phyloP scores from a whole-genome alignment of 2,113 vertebrate genomes.

The Tychaedon coryphoeus region DNA sequence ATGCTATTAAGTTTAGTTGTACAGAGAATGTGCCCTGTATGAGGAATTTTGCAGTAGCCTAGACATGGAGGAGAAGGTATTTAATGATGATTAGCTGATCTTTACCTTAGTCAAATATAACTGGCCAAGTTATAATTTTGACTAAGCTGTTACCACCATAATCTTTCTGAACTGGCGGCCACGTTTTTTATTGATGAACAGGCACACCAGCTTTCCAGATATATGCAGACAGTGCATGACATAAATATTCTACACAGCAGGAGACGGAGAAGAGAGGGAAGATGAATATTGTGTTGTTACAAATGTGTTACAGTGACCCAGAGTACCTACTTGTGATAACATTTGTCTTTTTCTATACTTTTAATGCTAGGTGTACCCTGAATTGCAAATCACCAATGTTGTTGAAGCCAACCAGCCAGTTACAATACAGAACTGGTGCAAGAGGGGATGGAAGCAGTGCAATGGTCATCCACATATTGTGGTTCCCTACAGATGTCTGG shows the following conservation, averaged over 20 bases:
- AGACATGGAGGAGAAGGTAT: background rate
- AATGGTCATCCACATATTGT: constrained; percentile 90
- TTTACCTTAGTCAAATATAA: background rate
- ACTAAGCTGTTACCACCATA: background rate
- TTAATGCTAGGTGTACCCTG: constrained; percentile 87
- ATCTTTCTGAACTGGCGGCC: background rate
- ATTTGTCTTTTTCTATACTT: background rate
- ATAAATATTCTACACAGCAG: background rate
- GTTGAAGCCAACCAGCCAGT: constrained; percentile 97
- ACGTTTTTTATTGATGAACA: background rate
- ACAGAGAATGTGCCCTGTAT: background rate
- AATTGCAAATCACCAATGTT: constrained; percentile 97
- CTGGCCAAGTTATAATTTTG: background rate
- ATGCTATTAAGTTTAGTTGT: background rate
- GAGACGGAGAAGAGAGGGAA: background rate
- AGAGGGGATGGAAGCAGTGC: constrained; percentile 90
- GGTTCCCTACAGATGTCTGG: constrained; percentile 96
- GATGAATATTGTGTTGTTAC: background rate
- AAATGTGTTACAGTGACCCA: background rate
- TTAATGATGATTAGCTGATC: background rate
- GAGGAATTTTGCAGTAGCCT: background rate
- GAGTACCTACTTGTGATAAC: background rate
- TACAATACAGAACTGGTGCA: constrained; percentile 99
- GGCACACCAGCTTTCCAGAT: background rate
- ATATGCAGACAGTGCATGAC: background rate